Base-by-base conservation (phyloP, 2,888 invertebrate species). In the Trissoscelio sp. region DNA sequence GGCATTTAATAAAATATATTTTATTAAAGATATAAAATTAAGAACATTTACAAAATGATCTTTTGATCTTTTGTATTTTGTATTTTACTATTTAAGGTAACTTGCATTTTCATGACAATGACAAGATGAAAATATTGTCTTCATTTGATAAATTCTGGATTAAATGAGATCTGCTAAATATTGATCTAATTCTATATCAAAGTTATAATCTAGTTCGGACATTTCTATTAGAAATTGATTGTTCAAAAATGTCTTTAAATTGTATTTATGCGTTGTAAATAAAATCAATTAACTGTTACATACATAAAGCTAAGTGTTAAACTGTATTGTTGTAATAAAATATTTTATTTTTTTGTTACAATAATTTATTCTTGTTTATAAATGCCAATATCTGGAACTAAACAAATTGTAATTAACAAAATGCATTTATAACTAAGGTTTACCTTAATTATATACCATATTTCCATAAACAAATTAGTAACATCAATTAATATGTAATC, bases 401-500 rank as follows among this genome's bases (percentile, higher is more conserved):
- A 57, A 42, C 9, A 39, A n/a, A 14, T 20, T 28, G 7, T 20
- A 53, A 72, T 70, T 22, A 55, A 22, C 7, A n/a, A 20, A 46
- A 46, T 22, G 46, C 28, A 64, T 73, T 64, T 64, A 74, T 53
- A 64, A 46, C 18, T 44, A 44, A 55, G 12, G 14, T 42, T 73
- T 48, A 64, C 53, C 20, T 44, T 18, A 57, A 37, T 55, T 55
- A 46, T 34, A 24, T 60, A 55, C 22, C 2, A 42, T 34, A 66
- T 46, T 66, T 58, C 39, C 74, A 31, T 66, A 39, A 70, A 31
- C 24, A 48, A 44, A 46, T 16, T 57, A 66, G 48, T 18, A 34
- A 64, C 12, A 64, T 46, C 55, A 73, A 46, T 64, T 22, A 64
- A 44, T 18, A 14, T 22, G 22, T 74, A 74, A 57, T 20, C 74